phyloP scores from a whole-genome alignment of 2,113 vertebrate species.

The Perccottus glenii region DNA sequence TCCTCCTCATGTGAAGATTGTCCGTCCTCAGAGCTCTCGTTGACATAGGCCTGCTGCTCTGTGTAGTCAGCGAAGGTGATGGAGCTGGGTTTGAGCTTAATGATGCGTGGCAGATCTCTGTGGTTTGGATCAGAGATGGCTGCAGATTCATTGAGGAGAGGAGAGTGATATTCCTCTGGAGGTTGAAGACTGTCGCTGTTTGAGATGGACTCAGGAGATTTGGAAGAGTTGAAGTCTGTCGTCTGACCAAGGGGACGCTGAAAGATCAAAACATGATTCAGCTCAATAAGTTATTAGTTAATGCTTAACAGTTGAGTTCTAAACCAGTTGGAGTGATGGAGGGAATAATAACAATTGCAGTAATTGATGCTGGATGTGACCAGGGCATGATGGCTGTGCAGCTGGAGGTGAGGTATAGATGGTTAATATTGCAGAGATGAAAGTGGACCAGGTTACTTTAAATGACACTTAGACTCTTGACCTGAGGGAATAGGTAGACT shows the following conservation, averaged over 20 bases:
- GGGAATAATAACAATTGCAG: too few relatives aligned
- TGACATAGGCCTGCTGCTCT: slow-evolving; percentile 40
- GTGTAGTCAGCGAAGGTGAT: slow-evolving; percentile 79
- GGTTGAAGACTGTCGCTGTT: slow-evolving; percentile 26
- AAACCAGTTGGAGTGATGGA: too few relatives aligned
- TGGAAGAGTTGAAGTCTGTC: slow-evolving; percentile 3
- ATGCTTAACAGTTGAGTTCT: too few relatives aligned
- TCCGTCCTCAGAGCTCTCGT: slow-evolving; percentile 64
- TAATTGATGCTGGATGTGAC: too few relatives aligned
- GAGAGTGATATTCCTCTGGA: not conserved
- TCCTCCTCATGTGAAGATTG: slow-evolving; percentile 71
- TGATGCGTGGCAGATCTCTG: slow-evolving; percentile 67
- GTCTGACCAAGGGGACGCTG: not conserved
- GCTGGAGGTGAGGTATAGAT: too few relatives aligned
- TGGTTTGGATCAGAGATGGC: not conserved
- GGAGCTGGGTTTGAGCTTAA: slow-evolving; percentile 79
- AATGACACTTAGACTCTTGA: too few relatives aligned
- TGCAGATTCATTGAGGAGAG: slow-evolving; percentile 8
- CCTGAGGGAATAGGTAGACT: too few relatives aligned
- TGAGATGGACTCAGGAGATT: slow-evolving; percentile 12
- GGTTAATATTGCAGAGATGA: too few relatives aligned
- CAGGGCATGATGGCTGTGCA: too few relatives aligned
- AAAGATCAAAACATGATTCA: too few relatives aligned
- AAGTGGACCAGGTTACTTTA: too few relatives aligned
- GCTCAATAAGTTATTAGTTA: too few relatives aligned